Evolutionary conservation across 2,888 invertebrate genomes (phyloP).

Genomic region (Napeogenes sylphis): DNA sequence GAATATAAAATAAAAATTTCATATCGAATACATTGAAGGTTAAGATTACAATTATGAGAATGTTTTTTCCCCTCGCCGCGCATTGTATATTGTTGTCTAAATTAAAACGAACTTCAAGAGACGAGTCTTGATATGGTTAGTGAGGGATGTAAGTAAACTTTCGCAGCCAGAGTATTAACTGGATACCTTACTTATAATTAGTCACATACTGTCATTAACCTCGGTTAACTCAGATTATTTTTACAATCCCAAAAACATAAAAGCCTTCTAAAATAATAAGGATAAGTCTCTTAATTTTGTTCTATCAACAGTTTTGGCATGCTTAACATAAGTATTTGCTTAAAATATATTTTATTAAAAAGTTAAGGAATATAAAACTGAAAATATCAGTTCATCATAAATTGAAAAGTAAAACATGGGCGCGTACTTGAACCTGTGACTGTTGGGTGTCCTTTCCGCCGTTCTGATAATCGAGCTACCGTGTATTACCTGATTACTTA

Average conservation of each 20-base stretch:
- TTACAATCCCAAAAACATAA: slow-evolving; percentile 18
- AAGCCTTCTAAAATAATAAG: slow-evolving; percentile 5
- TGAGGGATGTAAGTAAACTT: slow-evolving; percentile 19
- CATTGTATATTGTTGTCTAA: slow-evolving; percentile 11
- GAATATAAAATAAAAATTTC: background rate
- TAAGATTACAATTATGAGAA: background rate
- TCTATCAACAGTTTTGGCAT: background rate
- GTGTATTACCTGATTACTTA: no score
- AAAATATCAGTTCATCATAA: no score
- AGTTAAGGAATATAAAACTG: no score
- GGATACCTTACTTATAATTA: slow-evolving; percentile 26
- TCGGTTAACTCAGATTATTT: slow-evolving; percentile 23
- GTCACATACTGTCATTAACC: slow-evolving; percentile 26
- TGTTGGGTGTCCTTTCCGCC: no score
- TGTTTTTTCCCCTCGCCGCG: background rate
- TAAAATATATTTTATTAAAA: no score
- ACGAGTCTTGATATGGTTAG: slow-evolving; percentile 4
- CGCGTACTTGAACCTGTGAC: no score
- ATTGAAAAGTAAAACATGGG: no score
- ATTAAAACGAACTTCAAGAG: background rate
- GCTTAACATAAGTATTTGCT: no score
- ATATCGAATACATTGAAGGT: background rate
- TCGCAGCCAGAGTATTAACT: slow-evolving; percentile 26
- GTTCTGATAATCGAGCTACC: no score
- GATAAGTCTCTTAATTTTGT: slow-evolving; percentile 1